A percentile compares a stretch with the other conserved stretches of the same genome.
Conservation (phyloP, 2,797 vertebrate species). For the Astyanax mexicanus region DNA sequence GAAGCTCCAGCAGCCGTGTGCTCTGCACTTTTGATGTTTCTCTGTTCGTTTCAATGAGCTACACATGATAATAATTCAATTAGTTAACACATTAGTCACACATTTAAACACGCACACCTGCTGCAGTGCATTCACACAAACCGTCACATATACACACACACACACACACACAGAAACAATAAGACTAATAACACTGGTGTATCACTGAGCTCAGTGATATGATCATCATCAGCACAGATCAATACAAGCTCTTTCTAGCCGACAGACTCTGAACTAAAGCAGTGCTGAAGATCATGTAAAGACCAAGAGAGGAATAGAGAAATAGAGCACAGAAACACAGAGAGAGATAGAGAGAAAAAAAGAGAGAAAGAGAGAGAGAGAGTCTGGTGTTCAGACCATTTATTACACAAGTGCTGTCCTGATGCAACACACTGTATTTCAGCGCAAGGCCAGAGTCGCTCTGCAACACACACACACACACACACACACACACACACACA, state of each 20-base stretch:
- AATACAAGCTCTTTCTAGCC: slow-evolving; percentile 45
- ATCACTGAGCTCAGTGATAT: slow-evolving; percentile 42
- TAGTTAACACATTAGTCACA: too few species aligned
- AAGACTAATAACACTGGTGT: slow-evolving; percentile 10
- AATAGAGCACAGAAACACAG: slow-evolving; percentile 25
- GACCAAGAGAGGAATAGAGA: slow-evolving; percentile 9
- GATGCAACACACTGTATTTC: slow-evolving; percentile 47
- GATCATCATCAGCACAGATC: slow-evolving; percentile 49
- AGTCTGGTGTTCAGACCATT: slow-evolving; percentile 26
- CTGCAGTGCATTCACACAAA: too few species aligned
- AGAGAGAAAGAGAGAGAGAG: slow-evolving; percentile 7
- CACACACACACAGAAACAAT: slow-evolving; percentile 9
- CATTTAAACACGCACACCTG: too few species aligned
- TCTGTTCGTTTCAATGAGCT: too few species aligned
- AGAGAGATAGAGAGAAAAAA: slow-evolving; percentile 7
- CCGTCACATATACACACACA: too few species aligned
- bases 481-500: slow-evolving; percentile 6
- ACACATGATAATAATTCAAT: too few species aligned
- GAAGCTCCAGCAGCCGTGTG: too few species aligned
- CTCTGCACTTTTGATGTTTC: too few species aligned
- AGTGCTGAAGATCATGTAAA: slow-evolving; percentile 29
- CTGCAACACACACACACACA: slow-evolving; percentile 8
- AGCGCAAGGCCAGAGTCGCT: slow-evolving; percentile 36
- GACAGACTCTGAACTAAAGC: slow-evolving; percentile 29
- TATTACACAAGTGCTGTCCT: slow-evolving; percentile 42